Evolutionary conservation across 2,113 vertebrate genomes (phyloP), one percentile per base, ranked within the genome.

Genomic region (Nanorana parkeri): DNA sequence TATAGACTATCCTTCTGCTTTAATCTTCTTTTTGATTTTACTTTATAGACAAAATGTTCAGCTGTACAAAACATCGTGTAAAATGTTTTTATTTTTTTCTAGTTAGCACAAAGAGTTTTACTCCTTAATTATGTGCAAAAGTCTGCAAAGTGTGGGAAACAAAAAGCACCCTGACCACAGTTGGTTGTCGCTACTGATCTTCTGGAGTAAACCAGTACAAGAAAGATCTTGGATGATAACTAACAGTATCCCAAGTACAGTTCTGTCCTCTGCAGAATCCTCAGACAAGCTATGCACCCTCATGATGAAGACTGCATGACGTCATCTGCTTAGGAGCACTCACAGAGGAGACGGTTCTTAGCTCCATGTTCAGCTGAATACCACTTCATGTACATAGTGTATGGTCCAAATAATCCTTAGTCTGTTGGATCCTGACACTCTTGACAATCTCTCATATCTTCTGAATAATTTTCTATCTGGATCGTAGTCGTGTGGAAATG

Each of bases 401-500:
- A 10, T 68, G 17, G 15, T 61, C 54, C 26, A 32, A 17, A 16
- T 21, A 41, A 41, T 73, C 11, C 11, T 94, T 88, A 95, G 87
- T 94, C 93, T 0, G 68, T 85, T 28, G 93, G 94, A 23, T 89
- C 90, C 61, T 90, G 93, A 88, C 94, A 95, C 0, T 90, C 83
- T 80, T 47, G 86, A 64, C 94, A 95, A 84, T 93, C 87, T 85
- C 85, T 86, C 94, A 95, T 95, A 87, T 94, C 94, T 74, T 95
- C 94, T 0, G 92, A 94, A 87, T 93, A 95, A 83, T 90, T 88
- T 85, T 95, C 94, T 2, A 95, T 91, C 87, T 95, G 94, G 87
- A 95, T 95, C 84, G 94, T 95, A 60, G 89, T 89, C 52, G 87
- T 93, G 86, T 95, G 92, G 87, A 95, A 95, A 65, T 77, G 86